Base-by-base conservation (phyloP, 1,140 invertebrate genomes). In the Drosophila teissieri region DNA sequence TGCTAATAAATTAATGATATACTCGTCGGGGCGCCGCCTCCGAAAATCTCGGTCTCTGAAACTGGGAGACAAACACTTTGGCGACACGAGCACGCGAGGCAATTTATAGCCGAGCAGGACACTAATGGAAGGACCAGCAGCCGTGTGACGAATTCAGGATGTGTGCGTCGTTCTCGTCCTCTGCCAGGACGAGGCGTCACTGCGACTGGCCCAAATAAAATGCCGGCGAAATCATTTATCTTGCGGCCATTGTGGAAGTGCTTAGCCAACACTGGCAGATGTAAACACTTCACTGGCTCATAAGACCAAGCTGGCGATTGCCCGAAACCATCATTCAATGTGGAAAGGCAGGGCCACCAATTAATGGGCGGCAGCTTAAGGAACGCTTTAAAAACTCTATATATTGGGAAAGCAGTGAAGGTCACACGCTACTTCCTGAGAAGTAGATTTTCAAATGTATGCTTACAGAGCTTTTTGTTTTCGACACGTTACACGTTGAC, bases 1-100 rank as follows among this genome's bases (percentile, higher is more conserved):
- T 84, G 80, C 85, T 84, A 89, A 89, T 89, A 89, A 89, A 89
- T 89, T 89, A 89, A 90, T 89, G 84, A 89, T 89, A 83, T 70
- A 69, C 77, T 84, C 58, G 57, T 27, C 56, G 44, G 36, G 15
- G 53, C 15, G 40, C 22, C 19, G 53, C 52, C 73, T 17, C n/a
- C 48, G 11, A 56, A 78, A 78, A 78, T 84, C 85, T 89, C 63
- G 69, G 83, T 19, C 73, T 24, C n/a, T 37, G 11, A 56, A 78
- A 78, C 78, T 84, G 69, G 83, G 37, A 65, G 60, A 74, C 84
- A 89, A 84, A 84, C 80, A 84, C 80, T 84, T 79, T 73, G 63
- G 61, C 53, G 73, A 62, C 77, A 60, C 45, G 61, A 37, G 46
- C 64, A 57, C 57, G 68, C 65, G 67, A 75, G 54, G 44, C 73